Conservation (phyloP, 1,140 invertebrate species). For the roundworm (Caenorhabditis elegans) region DNA sequence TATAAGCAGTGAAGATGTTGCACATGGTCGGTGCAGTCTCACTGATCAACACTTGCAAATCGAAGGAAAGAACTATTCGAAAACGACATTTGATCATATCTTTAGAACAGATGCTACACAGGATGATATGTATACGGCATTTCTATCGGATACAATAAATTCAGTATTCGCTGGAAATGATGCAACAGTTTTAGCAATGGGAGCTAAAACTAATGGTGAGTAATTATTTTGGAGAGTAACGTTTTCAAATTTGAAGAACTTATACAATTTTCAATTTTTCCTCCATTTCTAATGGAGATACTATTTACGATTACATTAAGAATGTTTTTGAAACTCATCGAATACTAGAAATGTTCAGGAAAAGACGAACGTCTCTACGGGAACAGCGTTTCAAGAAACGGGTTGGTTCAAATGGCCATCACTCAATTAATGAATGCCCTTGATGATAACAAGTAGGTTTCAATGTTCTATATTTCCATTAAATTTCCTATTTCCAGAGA, state of each 20-base stretch:
- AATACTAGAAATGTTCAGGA: slow-evolving; percentile 22
- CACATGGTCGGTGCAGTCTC: neutral
- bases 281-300: too few species aligned
- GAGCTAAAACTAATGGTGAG: slow-evolving; percentile 30
- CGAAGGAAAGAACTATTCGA: slow-evolving; percentile 35
- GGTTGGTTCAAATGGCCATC: slow-evolving; percentile 11
- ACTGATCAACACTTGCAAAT: slow-evolving; percentile 32
- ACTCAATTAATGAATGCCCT: neutral
- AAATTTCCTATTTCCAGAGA: neutral
- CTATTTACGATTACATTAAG: too few species aligned
- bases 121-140: slow-evolving; percentile 1
- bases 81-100: slow-evolving; percentile 20
- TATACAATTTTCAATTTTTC: too few species aligned
- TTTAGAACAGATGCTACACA: slow-evolving; percentile 32
- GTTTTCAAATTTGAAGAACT: too few species aligned
- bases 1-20: slow-evolving; percentile 31
- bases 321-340: too few species aligned
- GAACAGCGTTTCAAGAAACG: slow-evolving; percentile 22
- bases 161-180: slow-evolving; percentile 36
- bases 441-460: neutral
- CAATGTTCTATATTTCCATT: neutral
- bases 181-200: slow-evolving; percentile 21
- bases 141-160: slow-evolving; percentile 25
- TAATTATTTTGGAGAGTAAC: neutral
- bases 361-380: slow-evolving; percentile 43